A percentile compares a stretch with the other conserved stretches of the same genome.
phyloP scores from a whole-genome alignment of 2,888 invertebrate species.

The Frankliniella fusca region DNA sequence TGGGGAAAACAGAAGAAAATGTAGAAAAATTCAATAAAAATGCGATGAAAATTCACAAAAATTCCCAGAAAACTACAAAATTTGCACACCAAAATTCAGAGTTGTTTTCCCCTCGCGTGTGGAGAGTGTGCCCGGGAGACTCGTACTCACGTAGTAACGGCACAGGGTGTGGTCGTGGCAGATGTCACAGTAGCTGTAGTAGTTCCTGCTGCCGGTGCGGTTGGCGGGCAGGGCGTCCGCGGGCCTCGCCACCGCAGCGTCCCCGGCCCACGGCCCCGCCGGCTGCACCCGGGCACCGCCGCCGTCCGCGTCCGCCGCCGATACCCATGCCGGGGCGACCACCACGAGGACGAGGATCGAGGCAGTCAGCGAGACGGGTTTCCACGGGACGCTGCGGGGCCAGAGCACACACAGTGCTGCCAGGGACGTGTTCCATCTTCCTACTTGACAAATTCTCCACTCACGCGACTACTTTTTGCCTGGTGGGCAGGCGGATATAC shows the following conservation, averaged over 20 bases:
- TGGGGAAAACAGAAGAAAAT: conserved; percentile 29
- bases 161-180: conserved; percentile 45
- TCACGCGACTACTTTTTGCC: no score
- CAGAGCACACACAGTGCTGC: background rate
- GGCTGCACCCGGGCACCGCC: background rate
- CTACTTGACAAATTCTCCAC: no score
- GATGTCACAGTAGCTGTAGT: conserved; percentile 42
- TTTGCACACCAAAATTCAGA: no score
- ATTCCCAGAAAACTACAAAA: no score
- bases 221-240: background rate
- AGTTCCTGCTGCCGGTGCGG: background rate
- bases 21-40: no score
- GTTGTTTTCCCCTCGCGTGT: no score
- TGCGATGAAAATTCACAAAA: no score
- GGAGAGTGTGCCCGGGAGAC: background rate
- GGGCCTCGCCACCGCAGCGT: background rate
- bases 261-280: background rate
- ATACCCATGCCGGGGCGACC: background rate
- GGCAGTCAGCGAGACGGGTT: background rate
- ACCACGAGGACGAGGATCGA: background rate
- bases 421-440: no score
- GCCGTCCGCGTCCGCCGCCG: background rate
- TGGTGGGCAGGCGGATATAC: no score
- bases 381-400: background rate
- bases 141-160: conserved; percentile 41